Percentiles rank a stretch among this genome's conserved stretches.
phyloP scores from a whole-genome alignment of 2,888 invertebrate species.

The Drosophila antonietae region DNA sequence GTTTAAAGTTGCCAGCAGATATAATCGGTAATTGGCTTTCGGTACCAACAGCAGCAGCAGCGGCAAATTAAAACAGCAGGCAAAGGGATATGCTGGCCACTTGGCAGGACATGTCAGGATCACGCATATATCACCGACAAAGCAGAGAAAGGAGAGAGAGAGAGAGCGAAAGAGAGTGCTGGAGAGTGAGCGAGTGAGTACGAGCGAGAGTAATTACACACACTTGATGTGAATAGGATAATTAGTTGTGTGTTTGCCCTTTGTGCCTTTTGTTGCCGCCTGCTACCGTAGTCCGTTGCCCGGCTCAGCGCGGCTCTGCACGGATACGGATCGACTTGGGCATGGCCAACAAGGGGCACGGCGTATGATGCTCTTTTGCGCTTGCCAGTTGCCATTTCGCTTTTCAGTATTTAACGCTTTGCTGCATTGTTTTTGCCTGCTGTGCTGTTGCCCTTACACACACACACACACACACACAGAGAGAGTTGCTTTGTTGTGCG shows the following conservation, averaged over 20 bases:
- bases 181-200: slow-evolving; percentile 15
- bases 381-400: slow-evolving; percentile 34
- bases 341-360: slow-evolving; percentile 15
- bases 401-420: slow-evolving; percentile 67
- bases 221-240: slow-evolving; percentile 75
- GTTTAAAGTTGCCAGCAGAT: slow-evolving; percentile 65
- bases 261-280: slow-evolving; percentile 69
- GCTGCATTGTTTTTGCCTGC: slow-evolving; percentile 72
- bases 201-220: slow-evolving; percentile 62
- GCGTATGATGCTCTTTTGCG: slow-evolving; percentile 46
- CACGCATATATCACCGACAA: slow-evolving; percentile 44
- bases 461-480: background rate
- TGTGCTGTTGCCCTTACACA: slow-evolving; percentile 38
- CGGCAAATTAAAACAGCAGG: slow-evolving; percentile 50
- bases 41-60: slow-evolving; percentile 37
- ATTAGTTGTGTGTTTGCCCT: slow-evolving; percentile 67
- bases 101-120: slow-evolving; percentile 44
- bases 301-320: slow-evolving; percentile 37
- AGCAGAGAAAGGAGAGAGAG: slow-evolving; percentile 12
- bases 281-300: slow-evolving; percentile 49
- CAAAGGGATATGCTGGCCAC: slow-evolving; percentile 29
- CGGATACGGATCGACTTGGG: slow-evolving; percentile 34
- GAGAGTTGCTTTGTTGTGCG: slow-evolving; percentile 29
- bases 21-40: slow-evolving; percentile 75
- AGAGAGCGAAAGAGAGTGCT: slow-evolving; percentile 7